phyloP scores from a whole-genome alignment of 2,888 invertebrate species.

The Agapostemon virescens region DNA sequence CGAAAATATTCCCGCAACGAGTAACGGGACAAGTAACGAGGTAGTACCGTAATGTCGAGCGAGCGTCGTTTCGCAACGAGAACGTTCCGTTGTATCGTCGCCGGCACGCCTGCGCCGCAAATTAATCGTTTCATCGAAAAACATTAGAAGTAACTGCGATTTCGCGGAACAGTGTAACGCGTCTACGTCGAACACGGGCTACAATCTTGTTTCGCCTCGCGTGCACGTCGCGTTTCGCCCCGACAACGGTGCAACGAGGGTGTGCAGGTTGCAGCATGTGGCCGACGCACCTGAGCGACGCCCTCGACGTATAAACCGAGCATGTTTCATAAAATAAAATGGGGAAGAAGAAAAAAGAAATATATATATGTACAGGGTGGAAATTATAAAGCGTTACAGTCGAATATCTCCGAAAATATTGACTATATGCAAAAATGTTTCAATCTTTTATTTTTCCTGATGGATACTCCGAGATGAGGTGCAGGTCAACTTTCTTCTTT shows the following conservation, averaged over 20 bases:
- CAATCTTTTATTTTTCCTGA: no score
- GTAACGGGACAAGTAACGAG: neutral
- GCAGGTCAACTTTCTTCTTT: no score
- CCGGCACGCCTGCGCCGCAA: neutral
- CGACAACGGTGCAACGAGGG: slow-evolving; percentile 43
- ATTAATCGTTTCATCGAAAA: slow-evolving; percentile 48
- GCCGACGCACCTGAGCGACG: slow-evolving; percentile 38
- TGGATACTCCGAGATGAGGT: no score
- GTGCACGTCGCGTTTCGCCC: slow-evolving; percentile 57
- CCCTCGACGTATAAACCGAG: slow-evolving; percentile 50
- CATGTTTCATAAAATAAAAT: slow-evolving; percentile 34
- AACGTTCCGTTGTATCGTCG: neutral
- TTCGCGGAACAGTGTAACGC: slow-evolving; percentile 53
- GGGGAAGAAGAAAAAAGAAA: slow-evolving; percentile 3
- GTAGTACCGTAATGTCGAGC: neutral
- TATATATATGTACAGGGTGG: no score
- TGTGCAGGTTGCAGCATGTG: slow-evolving; percentile 28
- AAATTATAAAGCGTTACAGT: no score
- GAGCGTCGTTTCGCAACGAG: neutral
- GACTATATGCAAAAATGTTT: no score
- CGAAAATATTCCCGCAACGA: neutral
- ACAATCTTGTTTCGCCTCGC: slow-evolving; percentile 54
- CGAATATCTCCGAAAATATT: no score
- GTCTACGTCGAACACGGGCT: slow-evolving; percentile 33
- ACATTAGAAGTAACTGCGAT: slow-evolving; percentile 28